Evolutionary conservation across 2,797 vertebrate species (phyloP).

Genomic region (Chrysolophus pictus): DNA sequence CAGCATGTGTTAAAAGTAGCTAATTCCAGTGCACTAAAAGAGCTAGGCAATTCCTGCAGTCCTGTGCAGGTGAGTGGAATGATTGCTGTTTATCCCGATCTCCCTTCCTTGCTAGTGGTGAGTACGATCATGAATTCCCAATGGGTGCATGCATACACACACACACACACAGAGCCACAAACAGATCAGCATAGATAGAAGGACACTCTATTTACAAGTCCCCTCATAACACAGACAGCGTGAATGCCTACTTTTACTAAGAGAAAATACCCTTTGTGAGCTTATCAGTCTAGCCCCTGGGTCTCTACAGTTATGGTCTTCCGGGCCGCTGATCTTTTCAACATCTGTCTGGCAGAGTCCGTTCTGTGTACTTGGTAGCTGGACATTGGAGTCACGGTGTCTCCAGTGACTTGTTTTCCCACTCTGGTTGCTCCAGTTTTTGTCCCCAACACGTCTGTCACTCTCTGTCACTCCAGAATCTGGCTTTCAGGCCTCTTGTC

Average conservation of each 20-base stretch:
- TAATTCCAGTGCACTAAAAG: not conserved
- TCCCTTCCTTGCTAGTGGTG: not conserved
- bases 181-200: not conserved
- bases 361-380: not conserved
- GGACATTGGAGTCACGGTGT: not conserved
- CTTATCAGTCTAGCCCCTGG: not conserved
- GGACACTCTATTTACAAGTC: not conserved
- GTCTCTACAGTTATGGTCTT: not conserved
- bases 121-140: not conserved
- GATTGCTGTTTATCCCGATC: not conserved
- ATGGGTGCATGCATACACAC: too few relatives aligned
- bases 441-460: not conserved
- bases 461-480: too few relatives aligned
- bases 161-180: not conserved
- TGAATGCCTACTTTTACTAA: not conserved
- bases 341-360: not conserved
- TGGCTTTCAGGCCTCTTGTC: not conserved
- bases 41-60: not conserved
- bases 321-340: not conserved
- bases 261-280: not conserved
- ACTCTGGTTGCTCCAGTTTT: not conserved
- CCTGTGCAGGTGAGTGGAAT: not conserved
- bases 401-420: not conserved
- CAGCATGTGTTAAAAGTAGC: not conserved
- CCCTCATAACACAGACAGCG: not conserved